Percentiles rank a stretch among this genome's conserved stretches.
These are phyloP conservation scores for Drosophila fuyamai DNA, from an alignment of 1,140 invertebrate species.

Conservation along the genomic window DNA sequence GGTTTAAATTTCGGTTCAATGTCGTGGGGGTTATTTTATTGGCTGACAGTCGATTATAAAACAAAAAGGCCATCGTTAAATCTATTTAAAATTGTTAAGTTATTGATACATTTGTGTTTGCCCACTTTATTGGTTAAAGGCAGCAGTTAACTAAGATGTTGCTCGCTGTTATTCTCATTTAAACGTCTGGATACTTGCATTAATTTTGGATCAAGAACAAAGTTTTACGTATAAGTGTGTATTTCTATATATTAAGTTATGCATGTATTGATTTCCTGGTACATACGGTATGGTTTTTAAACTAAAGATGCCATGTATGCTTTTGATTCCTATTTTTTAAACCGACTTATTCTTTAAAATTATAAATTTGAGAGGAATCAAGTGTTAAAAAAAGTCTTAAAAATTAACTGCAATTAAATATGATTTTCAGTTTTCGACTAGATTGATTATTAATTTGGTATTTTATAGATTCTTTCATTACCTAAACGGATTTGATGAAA, in stretches of 20 bases:
- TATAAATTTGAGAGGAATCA: neutral
- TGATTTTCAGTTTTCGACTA: neutral
- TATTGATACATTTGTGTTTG: slow-evolving; percentile 32
- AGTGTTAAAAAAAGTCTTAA: neutral
- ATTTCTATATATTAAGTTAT: slow-evolving; percentile 8
- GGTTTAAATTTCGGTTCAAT: slow-evolving; percentile 35
- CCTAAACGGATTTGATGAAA: neutral
- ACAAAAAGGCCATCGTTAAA: slow-evolving; percentile 45
- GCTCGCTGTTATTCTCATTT: slow-evolving; percentile 8
- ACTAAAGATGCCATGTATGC: neutral
- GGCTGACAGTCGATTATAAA: slow-evolving; percentile 51
- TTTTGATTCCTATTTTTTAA: neutral
- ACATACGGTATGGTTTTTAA: slow-evolving; percentile 5
- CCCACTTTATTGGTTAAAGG: slow-evolving; percentile 13
- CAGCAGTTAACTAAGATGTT: slow-evolving; percentile 21
- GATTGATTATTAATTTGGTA: neutral
- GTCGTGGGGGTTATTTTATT: slow-evolving; percentile 41
- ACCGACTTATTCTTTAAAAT: neutral
- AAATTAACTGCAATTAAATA: neutral
- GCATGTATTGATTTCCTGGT: neutral
- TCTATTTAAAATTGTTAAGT: slow-evolving; percentile 37
- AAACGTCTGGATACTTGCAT: slow-evolving; percentile 20
- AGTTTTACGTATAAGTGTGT: slow-evolving; percentile 21
- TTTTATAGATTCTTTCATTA: neutral
- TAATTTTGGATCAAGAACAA: slow-evolving; percentile 34